A percentile compares a stretch with the other conserved stretches of the same genome.
These are phyloP conservation scores for Salminus brasiliensis DNA, from an alignment of 2,113 vertebrate species.

Conservation along the genomic window DNA sequence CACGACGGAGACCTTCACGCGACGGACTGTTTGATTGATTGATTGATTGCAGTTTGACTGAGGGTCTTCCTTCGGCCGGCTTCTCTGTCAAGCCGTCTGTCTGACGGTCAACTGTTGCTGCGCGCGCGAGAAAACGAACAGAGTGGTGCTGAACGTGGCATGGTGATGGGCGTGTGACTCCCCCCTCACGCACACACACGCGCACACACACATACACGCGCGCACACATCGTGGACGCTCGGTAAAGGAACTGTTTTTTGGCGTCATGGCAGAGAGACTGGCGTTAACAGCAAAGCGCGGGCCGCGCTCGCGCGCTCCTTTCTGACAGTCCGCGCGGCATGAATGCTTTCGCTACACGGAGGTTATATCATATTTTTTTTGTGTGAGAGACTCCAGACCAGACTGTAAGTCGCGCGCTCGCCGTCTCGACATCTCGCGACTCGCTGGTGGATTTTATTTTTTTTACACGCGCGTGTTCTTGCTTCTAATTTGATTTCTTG, in stretches of 20 bases:
- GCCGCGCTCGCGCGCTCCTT: constrained; percentile 67
- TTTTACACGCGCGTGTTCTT: not conserved
- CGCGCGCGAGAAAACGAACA: constrained; percentile 57
- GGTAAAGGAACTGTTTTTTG: constrained; percentile 40
- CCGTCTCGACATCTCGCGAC: constrained; percentile 36
- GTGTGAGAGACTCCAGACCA: constrained; percentile 33
- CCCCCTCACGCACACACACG: not conserved
- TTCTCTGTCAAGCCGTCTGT: no score
- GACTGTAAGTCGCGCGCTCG: constrained; percentile 47
- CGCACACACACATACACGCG: no score
- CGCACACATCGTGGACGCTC: no score
- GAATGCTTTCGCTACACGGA: constrained; percentile 66
- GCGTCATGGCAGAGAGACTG: constrained; percentile 72
- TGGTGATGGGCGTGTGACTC: constrained; percentile 54
- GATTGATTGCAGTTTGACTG: constrained; percentile 44
- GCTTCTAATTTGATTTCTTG: not conserved
- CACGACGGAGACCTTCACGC: constrained; percentile 46
- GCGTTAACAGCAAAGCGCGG: constrained; percentile 63
- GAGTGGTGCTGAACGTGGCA: constrained; percentile 47
- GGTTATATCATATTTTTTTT: constrained; percentile 49
- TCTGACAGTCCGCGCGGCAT: constrained; percentile 67
- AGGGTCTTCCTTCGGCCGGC: constrained; percentile 48
- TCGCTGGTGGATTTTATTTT: constrained; percentile 24
- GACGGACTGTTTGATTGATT: constrained; percentile 25
- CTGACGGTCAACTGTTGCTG: constrained; percentile 77